A percentile compares a stretch with the other conserved stretches of the same genome.
These are phyloP conservation scores for Philonicus albiceps DNA, from an alignment of 2,888 invertebrate genomes.

Conservation along the genomic window DNA sequence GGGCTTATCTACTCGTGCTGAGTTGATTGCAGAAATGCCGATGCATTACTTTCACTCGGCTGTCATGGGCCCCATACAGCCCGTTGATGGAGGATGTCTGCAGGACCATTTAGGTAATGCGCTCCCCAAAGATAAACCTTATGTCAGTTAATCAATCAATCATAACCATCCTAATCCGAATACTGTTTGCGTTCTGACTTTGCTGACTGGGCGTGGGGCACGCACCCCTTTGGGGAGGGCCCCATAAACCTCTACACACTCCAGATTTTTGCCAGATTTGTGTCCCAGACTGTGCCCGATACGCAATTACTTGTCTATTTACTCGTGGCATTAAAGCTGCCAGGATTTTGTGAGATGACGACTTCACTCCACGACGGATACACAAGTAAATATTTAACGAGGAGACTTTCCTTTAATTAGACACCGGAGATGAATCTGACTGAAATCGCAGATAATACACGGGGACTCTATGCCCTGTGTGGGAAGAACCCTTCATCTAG, in stretches of 20 bases:
- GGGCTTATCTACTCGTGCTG: neutral
- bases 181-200: slow-evolving; percentile 24
- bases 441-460: neutral
- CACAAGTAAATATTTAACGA: slow-evolving; percentile 48
- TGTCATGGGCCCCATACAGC: neutral
- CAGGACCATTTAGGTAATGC: neutral
- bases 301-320: slow-evolving; percentile 44
- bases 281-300: neutral
- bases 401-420: slow-evolving; percentile 46
- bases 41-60: neutral
- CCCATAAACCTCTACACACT: neutral
- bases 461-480: neutral
- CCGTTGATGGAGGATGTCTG: neutral
- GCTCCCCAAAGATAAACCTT: slow-evolving; percentile 32
- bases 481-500: neutral
- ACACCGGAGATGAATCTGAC: slow-evolving; percentile 44
- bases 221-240: slow-evolving; percentile 27
- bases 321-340: slow-evolving; percentile 44
- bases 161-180: slow-evolving; percentile 37
- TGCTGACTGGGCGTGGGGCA: slow-evolving; percentile 17
- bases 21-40: neutral
- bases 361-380: slow-evolving; percentile 46
- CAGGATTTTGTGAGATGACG: slow-evolving; percentile 40
- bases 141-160: slow-evolving; percentile 43
- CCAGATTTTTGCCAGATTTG: neutral